phyloP scores from a whole-genome alignment of 37 sponge, comb jelly and placozoan genomes.

The Lycopodina hypogea region DNA sequence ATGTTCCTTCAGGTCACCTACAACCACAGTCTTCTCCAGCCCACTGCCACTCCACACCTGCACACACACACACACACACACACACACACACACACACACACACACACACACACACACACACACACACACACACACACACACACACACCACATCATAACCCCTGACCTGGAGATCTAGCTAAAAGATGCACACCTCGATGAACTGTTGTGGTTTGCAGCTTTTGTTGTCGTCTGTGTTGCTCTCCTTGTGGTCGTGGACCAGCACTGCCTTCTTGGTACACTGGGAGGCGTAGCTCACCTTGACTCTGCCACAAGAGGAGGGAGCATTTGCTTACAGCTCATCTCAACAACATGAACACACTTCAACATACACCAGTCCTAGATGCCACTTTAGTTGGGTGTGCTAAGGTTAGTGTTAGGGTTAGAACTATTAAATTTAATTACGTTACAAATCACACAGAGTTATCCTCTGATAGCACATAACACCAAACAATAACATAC shows the following conservation, averaged over 20 bases:
- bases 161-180: too few species aligned
- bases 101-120: slow-evolving; percentile 34
- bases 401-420: too few species aligned
- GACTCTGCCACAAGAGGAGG: too few species aligned
- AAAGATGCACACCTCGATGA: slow-evolving; percentile 22
- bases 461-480: too few species aligned
- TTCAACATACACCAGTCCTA: too few species aligned
- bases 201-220: slow-evolving; percentile 21
- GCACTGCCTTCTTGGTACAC: slow-evolving; percentile 30
- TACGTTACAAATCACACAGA: too few species aligned
- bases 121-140: slow-evolving; percentile 35
- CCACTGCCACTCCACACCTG: slow-evolving; percentile 36
- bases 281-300: slow-evolving; percentile 21
- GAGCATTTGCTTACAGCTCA: too few species aligned
- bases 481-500: too few species aligned
- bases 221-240: slow-evolving; percentile 2
- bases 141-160: background rate
- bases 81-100: slow-evolving; percentile 34
- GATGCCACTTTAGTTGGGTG: too few species aligned
- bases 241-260: slow-evolving; percentile 42
- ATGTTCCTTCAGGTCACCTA: slow-evolving; percentile 53
- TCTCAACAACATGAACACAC: too few species aligned
- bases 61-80: background rate
- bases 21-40: slow-evolving; percentile 45
- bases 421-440: too few species aligned